Evolutionary conservation across 92 coral and sea anemone species (phyloP), one percentile per base, ranked within the genome.

Genomic region (Scolanthus callimorphus): DNA sequence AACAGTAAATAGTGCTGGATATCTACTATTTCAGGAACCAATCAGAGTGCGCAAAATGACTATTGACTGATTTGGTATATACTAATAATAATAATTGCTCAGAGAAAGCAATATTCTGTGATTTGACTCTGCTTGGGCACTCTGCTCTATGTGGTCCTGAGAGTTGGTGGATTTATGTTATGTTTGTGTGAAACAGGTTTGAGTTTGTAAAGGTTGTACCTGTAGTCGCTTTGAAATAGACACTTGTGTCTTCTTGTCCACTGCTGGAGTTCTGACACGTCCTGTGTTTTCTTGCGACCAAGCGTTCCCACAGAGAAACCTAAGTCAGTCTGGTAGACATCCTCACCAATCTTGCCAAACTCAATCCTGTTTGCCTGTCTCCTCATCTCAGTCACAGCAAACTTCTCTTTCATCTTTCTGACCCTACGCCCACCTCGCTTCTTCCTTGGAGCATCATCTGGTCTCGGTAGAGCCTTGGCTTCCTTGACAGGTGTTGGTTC

Each of bases 371-470:
- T 92, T 1, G 98, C 98, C 51, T 92, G 98, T 44, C 98, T 71
- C 53, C 98, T 75, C 87, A 92, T 81, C 71, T 92, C 98, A 1
- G 98, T 92, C 30, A 92, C 90, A 2, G 98, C 98, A 74, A 90
- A 88, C 67, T 92, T 92, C 57, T 92, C 98, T n/a, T 92, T 92
- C 98, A 92, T 92, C 77, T 84, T 92, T 25, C 98, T 81, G 22
- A 92, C 98, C 59, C 98, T 74, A 2, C 98, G 90, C 15, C 98
- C 98, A 58, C 98, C 98, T 51, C 98, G 60, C 65, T 92, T 92
- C 60, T 92, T 92, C 29, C 95, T 76, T 8, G 96, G 98, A 1
- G 98, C 98, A 68, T 92, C 98, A 43, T 92, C 98, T 41, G 98
- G 98, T 47, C 98, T 79, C 13, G 96, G 98, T 17, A 92, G 73